Evolutionary conservation across 2,888 invertebrate genomes (phyloP), one percentile per base, ranked within the genome.

Genomic region (Lasioglossum oenotherae): DNA sequence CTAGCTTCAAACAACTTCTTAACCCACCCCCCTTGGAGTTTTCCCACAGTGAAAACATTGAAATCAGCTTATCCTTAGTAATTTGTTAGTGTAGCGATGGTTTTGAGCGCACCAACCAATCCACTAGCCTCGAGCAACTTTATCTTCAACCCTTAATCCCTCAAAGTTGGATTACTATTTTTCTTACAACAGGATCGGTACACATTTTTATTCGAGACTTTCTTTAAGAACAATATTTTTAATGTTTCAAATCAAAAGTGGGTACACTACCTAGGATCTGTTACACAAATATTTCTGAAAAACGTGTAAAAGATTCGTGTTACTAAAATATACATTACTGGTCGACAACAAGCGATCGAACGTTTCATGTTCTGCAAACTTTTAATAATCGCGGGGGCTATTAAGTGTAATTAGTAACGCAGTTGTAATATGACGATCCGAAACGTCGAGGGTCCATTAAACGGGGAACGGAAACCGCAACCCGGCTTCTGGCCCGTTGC

Each of bases 351-450:
- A 53, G 23, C 53, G 23, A n/a, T 53, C n/a, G 10, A n/a, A n/a
- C 1, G n/a, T n/a, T n/a, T 53, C 10, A 10, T 10, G 10, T 23
- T 8, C n/a, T 12, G 57, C 23, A 10, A n/a, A n/a, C 10, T 41
- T n/a, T 41, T 71, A 38, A 38, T 41, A 71, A 71, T 23, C 71
- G 38, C 38, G 23, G 23, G n/a, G 2, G 10, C 5, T 23, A 38
- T 69, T 69, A 41, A n/a, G 23, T n/a, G 1, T 38, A 71, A 71
- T 71, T 71, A 41, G 71, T 67, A 71, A 71, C 71, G 71, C 41
- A 19, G 23, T 76, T 44, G 31, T 27, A 31, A 76, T 44, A 46
- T 31, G 38, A 64, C 76, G 76, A 76, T 64, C 31, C 41, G 16
- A 12, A 27, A 19, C 60, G 38, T 44, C 27, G 44, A 76, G 19